Percentiles rank a stretch among this genome's conserved stretches.
Conservation (phyloP, 2,113 vertebrate genomes). For the Mobula hypostoma region DNA sequence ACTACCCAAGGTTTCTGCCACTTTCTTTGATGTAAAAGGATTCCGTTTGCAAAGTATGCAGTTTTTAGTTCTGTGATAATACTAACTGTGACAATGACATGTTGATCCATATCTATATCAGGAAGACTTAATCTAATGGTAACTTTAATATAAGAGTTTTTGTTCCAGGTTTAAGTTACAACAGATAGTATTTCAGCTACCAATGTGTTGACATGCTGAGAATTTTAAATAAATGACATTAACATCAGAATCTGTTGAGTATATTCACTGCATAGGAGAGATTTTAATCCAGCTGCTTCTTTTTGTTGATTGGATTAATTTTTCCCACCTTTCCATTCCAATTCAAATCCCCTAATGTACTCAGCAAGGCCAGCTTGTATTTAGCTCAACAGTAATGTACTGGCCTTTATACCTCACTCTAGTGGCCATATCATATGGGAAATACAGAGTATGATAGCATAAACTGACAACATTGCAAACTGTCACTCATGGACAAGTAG, state of each 20-base stretch:
- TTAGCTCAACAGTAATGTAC: neutral
- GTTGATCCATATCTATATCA: neutral
- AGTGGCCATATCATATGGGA: neutral
- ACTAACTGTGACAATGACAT: neutral
- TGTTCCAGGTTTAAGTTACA: neutral
- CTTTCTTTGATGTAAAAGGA: no score
- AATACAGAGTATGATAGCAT: neutral
- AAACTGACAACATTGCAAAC: neutral
- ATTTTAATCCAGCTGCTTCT: neutral
- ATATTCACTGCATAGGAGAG: neutral
- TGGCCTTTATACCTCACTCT: neutral
- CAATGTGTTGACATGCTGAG: neutral
- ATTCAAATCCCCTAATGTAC: neutral
- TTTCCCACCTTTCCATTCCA: neutral
- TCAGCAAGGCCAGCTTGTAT: neutral
- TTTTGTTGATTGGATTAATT: neutral
- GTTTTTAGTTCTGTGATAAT: no score
- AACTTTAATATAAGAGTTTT: neutral
- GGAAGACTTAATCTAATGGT: neutral
- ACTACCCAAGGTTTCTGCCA: no score
- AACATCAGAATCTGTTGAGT: neutral
- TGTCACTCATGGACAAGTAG: neutral
- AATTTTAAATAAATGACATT: neutral
- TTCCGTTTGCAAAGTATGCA: no score
- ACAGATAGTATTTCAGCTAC: neutral